phyloP scores from a whole-genome alignment of 1,140 invertebrate species.

The Drosophila asahinai region DNA sequence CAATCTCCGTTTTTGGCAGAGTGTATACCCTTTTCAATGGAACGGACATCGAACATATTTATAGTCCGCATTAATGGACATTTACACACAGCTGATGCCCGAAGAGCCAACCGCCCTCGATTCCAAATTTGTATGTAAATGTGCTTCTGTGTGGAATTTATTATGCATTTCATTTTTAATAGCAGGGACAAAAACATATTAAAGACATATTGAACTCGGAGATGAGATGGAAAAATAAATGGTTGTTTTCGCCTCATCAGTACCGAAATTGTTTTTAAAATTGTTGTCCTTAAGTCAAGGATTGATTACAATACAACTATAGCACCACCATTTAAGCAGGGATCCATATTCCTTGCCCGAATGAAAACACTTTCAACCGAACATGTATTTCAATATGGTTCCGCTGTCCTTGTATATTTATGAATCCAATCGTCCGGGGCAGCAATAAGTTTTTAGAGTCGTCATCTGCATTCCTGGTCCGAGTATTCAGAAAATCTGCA shows the following conservation, averaged over 20 bases:
- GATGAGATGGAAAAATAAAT: not conserved
- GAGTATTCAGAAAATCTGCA: not conserved
- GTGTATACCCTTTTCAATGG: slow-evolving; percentile 5
- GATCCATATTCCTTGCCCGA: too few relatives aligned
- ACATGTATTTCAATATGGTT: too few relatives aligned
- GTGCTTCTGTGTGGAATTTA: slow-evolving; percentile 24
- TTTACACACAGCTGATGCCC: slow-evolving; percentile 11
- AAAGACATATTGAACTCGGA: not conserved
- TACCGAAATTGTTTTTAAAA: not conserved
- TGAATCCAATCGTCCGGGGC: not conserved
- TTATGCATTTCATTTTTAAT: slow-evolving; percentile 38
- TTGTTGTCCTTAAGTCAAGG: not conserved
- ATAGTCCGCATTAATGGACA: slow-evolving; percentile 12
- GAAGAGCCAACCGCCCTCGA: slow-evolving; percentile 5
- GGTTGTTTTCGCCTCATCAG: not conserved
- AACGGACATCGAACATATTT: slow-evolving; percentile 13
- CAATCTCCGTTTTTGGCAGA: not conserved
- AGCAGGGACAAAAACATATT: slow-evolving; percentile 12
- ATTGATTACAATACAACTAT: too few relatives aligned
- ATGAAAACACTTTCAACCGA: too few relatives aligned
- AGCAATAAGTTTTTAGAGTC: slow-evolving; percentile 3
- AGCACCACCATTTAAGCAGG: too few relatives aligned
- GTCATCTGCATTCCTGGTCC: not conserved
- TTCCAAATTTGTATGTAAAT: slow-evolving; percentile 25
- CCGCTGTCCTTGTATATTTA: not conserved